Evolutionary conservation across 2,113 vertebrate species (phyloP), one percentile per base, ranked within the genome.

Genomic region (Myotis yumanensis): DNA sequence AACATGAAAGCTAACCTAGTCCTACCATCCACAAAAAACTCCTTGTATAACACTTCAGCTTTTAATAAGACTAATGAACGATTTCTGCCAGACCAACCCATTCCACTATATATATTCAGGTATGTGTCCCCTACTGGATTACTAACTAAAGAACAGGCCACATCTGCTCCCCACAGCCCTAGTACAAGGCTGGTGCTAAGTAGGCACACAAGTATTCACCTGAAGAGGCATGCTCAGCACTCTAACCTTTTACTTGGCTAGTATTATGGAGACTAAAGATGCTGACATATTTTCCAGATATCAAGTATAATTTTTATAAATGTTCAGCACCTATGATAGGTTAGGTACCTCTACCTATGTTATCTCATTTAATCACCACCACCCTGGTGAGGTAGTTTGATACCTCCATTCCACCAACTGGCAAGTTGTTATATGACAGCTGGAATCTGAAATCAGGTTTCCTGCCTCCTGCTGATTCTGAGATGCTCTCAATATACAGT

Each of bases 301-400:
- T 28, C 64, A 89, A 88, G n/a, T 68, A 48, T 76, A 30, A 77
- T 81, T 89, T 88, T 75, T 77, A 71, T 46, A 46, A 80, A 83
- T 17, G 82, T 54, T 81, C 40, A 68, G 51, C 43, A 86, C 12
- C 3, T 59, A 62, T 16, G n/a, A 76, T 14, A 80, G 28, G 43
- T 40, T 54, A 90, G 66, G 76, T 23, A 54, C 20, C n/a, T 54
- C 76, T 28, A 28, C 0, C 1, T 57, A 0, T n/a, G 5, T 54
- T 43, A 57, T 40, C 54, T 79, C 91, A 59, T 68, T 87, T 76
- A 72, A 35, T 37, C 59, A 54, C 88, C 32, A 68, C 22, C 30
- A 68, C 68, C 25, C 54, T 59, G 57, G 57, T 32, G 66, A 93
- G 68, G 66, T 6, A 14, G 59, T 48, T 48, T 15, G n/a, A 59